Percentiles rank a stretch among this genome's conserved stretches.
Conservation (phyloP, 2,888 invertebrate genomes). For the Anoncus sp. region DNA sequence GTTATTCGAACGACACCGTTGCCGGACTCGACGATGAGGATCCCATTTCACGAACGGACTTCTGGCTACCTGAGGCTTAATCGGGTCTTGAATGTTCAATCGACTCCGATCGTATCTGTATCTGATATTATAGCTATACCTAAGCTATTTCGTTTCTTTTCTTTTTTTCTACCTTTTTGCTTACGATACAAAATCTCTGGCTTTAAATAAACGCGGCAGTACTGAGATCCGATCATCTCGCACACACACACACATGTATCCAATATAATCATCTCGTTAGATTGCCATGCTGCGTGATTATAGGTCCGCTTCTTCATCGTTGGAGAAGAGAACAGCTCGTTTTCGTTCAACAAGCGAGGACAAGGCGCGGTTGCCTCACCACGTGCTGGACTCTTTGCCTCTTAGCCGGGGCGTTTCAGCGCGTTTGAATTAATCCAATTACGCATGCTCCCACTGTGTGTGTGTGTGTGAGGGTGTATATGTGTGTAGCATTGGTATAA, state of each 20-base stretch:
- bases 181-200: neutral
- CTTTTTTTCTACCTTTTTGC: neutral
- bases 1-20: slow-evolving; percentile 47
- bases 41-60: slow-evolving; percentile 33
- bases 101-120: neutral
- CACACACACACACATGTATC: slow-evolving; percentile 19
- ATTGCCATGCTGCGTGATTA: slow-evolving; percentile 21
- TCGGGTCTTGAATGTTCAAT: neutral
- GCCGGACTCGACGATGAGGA: slow-evolving; percentile 38
- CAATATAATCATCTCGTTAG: slow-evolving; percentile 11
- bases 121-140: neutral
- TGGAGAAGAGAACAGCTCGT: slow-evolving; percentile 30
- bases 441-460: slow-evolving; percentile 69
- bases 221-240: neutral
- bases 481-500: slow-evolving; percentile 16
- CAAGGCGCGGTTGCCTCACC: too few relatives aligned
- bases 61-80: slow-evolving; percentile 4
- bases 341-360: slow-evolving; percentile 25
- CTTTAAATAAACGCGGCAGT: neutral
- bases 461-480: too few relatives aligned
- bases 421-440: slow-evolving; percentile 80
- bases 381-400: neutral
- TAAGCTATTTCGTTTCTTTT: neutral
- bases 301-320: slow-evolving; percentile 9
- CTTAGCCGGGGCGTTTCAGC: slow-evolving; percentile 24